Evolutionary conservation across 2,797 vertebrate species (phyloP), one percentile per base, ranked within the genome.

Genomic region (Echiichthys vipera): DNA sequence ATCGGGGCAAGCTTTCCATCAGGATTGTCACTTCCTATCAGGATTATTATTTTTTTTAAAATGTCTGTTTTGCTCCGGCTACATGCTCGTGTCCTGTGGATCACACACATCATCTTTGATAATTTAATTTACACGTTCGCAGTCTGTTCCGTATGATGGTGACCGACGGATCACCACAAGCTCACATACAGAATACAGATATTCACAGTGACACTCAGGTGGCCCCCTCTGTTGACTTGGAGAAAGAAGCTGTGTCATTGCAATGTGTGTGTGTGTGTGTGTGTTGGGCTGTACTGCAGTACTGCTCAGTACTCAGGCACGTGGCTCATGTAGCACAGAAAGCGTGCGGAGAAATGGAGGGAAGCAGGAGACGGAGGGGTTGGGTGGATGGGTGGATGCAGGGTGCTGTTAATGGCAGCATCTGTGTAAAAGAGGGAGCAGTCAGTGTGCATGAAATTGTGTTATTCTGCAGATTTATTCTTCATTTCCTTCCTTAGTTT

Each of bases 241-340:
- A 59, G 65, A 78, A 84, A 86, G 71, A 63, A 80, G 82, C 84
- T 84, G 82, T 89, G 86, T 89, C 84, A 90, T 81, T 82, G 83
- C 83, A 63, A 78, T n/a, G 67, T 58, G 73, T 75, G 80, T 62
- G 46, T 13, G 34, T 61, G 59, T 32, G 73, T 20, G 66, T 46
- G 71, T 59, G 58, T 32, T 24, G 15, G 65, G 47, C 45, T 74
- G 80, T 86, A 34, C 78, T 85, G 90, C 90, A 86, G 85, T 65
- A 56, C 80, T 71, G 84, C 80, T 88, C 82, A 47, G 71, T 74
- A 62, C 72, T 63, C 79, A 71, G 81, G 87, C 91, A 91, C 88
- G 83, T 91, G 86, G 79, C 81, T 84, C 62, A 30, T 83, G 77
- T 77, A 84, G 74, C 82, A 83, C 56, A 4, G 76, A 58, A 81